phyloP scores from a whole-genome alignment of 2,888 invertebrate species.

The Agriotes lineatus region DNA sequence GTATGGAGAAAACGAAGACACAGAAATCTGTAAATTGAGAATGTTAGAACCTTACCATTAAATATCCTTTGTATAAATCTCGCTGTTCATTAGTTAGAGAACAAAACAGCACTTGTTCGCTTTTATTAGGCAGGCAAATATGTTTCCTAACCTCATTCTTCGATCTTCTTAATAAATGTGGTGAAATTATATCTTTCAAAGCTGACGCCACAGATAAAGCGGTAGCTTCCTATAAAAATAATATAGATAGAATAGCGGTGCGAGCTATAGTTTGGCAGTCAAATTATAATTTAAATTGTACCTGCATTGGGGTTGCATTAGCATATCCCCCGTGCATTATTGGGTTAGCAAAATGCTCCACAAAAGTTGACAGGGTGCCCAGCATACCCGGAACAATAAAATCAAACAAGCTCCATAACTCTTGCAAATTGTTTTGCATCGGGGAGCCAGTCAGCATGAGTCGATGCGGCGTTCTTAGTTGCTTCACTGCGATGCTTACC shows the following conservation, averaged over 20 bases:
- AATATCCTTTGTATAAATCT: conserved; percentile 80
- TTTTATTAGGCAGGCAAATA: conserved; percentile 87
- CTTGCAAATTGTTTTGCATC: conserved; percentile 93
- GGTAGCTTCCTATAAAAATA: conserved; percentile 85
- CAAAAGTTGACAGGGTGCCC: conserved; percentile 85
- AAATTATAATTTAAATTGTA: too few relatives aligned
- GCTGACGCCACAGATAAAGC: conserved; percentile 91
- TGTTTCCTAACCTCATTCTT: conserved; percentile 88
- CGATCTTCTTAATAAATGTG: conserved; percentile 87
- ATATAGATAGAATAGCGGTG: too few relatives aligned
- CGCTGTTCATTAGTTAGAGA: conserved; percentile 87
- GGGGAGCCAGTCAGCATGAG: conserved; percentile 92
- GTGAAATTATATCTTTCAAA: conserved; percentile 87
- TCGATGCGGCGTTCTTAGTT: conserved; percentile 84
- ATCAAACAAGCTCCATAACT: conserved; percentile 93
- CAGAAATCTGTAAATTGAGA: too few relatives aligned
- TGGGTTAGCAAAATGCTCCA: conserved; percentile 89
- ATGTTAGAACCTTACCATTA: conserved; percentile 72
- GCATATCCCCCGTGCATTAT: conserved; percentile 93
- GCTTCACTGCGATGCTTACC: conserved; percentile 79
- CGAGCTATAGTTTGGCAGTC: too few relatives aligned
- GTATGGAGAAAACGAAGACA: too few relatives aligned
- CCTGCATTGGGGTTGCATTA: conserved; percentile 81
- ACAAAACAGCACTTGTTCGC: conserved; percentile 95
- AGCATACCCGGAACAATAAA: conserved; percentile 93